Percentiles rank a stretch among this genome's conserved stretches.
These are phyloP conservation scores for Babyrousa celebensis DNA, from an alignment of 2,797 vertebrate species.

Conservation along the genomic window DNA sequence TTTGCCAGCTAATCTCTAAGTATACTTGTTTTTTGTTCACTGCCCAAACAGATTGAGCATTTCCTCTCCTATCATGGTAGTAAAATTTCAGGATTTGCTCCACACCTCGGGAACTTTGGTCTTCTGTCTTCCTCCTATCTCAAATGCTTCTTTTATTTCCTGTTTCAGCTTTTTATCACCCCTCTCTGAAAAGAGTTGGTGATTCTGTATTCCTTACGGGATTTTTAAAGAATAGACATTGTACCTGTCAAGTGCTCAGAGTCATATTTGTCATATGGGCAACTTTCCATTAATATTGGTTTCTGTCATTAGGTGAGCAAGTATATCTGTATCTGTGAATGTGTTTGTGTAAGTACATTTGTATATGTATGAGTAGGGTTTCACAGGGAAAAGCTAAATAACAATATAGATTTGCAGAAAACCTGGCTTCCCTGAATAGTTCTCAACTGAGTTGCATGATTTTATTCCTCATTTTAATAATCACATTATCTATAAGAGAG, in stretches of 20 bases:
- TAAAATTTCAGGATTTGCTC: neutral
- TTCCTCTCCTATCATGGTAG: neutral
- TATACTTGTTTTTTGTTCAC: neutral
- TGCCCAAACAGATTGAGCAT: neutral
- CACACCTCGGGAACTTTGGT: neutral
- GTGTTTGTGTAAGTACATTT: constrained; percentile 27
- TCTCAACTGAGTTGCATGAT: constrained; percentile 67
- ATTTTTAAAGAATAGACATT: neutral
- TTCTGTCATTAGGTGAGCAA: neutral
- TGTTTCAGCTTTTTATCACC: neutral
- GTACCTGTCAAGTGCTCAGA: neutral
- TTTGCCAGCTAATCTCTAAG: neutral
- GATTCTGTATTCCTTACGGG: constrained; percentile 30
- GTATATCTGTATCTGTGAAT: neutral
- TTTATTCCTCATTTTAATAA: constrained; percentile 75
- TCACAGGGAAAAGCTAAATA: neutral
- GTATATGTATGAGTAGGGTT: neutral
- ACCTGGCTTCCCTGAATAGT: neutral
- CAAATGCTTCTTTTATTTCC: neutral
- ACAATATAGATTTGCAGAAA: neutral
- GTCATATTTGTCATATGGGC: neutral
- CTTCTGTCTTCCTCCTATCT: neutral
- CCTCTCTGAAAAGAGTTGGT: constrained; percentile 61
- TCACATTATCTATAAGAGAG: constrained; percentile 51
- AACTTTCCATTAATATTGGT: neutral